These are phyloP conservation scores for Drosophila lutescens DNA, from an alignment of 2,888 invertebrate species.

Conservation along the genomic window DNA sequence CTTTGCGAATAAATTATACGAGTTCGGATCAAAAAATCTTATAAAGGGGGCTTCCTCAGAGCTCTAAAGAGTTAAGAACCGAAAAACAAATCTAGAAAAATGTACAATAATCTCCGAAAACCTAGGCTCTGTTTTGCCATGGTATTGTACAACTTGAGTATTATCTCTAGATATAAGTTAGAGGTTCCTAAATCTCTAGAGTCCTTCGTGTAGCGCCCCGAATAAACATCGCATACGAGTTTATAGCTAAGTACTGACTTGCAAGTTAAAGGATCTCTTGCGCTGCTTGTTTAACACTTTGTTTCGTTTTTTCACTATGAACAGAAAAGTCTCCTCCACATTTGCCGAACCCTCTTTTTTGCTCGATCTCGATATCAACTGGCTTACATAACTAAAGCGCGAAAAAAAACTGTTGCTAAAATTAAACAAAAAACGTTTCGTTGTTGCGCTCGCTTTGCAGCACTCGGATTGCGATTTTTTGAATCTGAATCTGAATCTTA, in stretches of 20 bases:
- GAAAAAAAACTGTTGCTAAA: conserved; percentile 48
- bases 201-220: neutral
- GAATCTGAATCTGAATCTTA: conserved; percentile 1
- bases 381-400: conserved; percentile 34
- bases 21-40: conserved; percentile 16
- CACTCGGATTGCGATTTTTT: conserved; percentile 10
- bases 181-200: neutral
- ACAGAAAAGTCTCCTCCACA: conserved; percentile 55
- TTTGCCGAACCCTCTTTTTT: neutral
- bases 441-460: conserved; percentile 51
- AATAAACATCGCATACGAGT: conserved; percentile 6
- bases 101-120: too few relatives aligned
- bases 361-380: neutral
- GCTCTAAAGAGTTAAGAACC: neutral
- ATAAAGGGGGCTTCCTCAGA: neutral
- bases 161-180: too few relatives aligned
- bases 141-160: neutral
- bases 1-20: conserved; percentile 48
- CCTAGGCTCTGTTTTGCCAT: too few relatives aligned
- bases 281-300: conserved; percentile 13
- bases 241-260: conserved; percentile 40
- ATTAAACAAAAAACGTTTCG: conserved; percentile 55
- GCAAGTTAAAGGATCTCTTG: conserved; percentile 37
- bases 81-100: too few relatives aligned
- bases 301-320: conserved; percentile 55